phyloP scores from a whole-genome alignment of 2,113 vertebrate genomes.

The Alces alces region DNA sequence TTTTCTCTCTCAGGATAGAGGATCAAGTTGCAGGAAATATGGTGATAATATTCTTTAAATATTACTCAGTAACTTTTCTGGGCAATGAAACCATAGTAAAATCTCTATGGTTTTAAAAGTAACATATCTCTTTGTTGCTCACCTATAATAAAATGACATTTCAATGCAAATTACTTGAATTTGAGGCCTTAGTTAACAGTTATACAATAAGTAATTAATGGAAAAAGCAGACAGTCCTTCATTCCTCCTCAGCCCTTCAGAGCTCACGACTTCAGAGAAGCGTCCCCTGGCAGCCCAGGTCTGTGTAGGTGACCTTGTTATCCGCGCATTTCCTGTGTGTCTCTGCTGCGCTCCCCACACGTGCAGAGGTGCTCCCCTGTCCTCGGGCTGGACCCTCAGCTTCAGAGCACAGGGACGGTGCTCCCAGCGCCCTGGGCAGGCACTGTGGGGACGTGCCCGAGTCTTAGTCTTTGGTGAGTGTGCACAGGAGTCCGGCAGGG shows the following conservation, averaged over 20 bases:
- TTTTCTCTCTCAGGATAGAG: background rate
- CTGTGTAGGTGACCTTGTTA: fast-evolving
- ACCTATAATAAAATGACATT: background rate
- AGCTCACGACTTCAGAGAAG: background rate
- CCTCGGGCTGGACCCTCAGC: background rate
- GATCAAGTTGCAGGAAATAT: conserved; percentile 10
- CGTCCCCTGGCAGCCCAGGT: background rate
- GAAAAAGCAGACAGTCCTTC: background rate
- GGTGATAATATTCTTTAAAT: background rate
- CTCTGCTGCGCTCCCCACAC: background rate
- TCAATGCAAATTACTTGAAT: background rate
- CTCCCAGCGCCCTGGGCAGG: background rate
- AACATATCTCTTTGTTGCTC: background rate
- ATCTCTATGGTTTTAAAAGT: background rate
- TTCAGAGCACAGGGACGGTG: background rate
- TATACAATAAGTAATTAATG: background rate
- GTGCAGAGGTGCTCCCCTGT: background rate
- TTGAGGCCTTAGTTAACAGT: background rate
- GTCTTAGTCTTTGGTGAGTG: background rate
- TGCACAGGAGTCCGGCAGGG: fast-evolving
- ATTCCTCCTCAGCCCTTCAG: background rate
- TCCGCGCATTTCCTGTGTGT: fast-evolving
- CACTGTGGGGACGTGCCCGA: background rate
- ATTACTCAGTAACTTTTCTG: background rate
- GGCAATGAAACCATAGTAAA: background rate